Evolutionary conservation across 2,888 invertebrate genomes (phyloP).

Genomic region (Achlya flavicornis): DNA sequence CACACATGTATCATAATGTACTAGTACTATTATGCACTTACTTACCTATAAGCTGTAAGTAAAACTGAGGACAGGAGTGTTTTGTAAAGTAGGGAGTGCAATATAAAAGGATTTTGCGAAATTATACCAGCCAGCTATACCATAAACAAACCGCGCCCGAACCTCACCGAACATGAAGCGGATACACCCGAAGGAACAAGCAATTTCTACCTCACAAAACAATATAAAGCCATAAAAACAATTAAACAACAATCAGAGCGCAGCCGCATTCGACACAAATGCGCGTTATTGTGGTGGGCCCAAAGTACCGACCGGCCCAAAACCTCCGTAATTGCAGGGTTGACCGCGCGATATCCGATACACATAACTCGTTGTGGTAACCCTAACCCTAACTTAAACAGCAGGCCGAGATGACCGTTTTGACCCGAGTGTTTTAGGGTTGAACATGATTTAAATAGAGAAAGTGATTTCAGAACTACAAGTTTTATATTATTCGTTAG

Average conservation of each 20-base stretch:
- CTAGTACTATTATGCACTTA: too few relatives aligned
- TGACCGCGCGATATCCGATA: constrained; percentile 53
- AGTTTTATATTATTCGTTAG: too few relatives aligned
- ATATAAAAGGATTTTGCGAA: too few relatives aligned
- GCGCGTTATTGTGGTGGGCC: constrained; percentile 35
- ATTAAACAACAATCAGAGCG: constrained; percentile 60
- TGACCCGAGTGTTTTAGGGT: constrained; percentile 58
- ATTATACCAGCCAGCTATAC: too few relatives aligned
- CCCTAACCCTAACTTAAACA: constrained; percentile 55
- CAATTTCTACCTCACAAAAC: constrained; percentile 3
- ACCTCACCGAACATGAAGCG: background rate
- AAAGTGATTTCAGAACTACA: background rate
- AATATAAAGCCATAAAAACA: constrained; percentile 52
- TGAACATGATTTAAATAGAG: constrained; percentile 25
- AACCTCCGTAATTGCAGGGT: constrained; percentile 62
- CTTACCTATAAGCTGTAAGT: too few relatives aligned
- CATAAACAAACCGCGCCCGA: background rate
- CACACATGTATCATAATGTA: too few relatives aligned
- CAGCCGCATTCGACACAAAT: constrained; percentile 22
- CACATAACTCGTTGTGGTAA: constrained; percentile 58
- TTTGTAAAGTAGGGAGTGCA: too few relatives aligned
- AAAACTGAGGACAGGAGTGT: too few relatives aligned
- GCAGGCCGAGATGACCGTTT: constrained; percentile 53
- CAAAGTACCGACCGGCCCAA: constrained; percentile 23
- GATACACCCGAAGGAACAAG: background rate